Evolutionary conservation across 1,140 invertebrate species (phyloP), one percentile per base, ranked within the genome.

Genomic region (Drosophila sucinea): DNA sequence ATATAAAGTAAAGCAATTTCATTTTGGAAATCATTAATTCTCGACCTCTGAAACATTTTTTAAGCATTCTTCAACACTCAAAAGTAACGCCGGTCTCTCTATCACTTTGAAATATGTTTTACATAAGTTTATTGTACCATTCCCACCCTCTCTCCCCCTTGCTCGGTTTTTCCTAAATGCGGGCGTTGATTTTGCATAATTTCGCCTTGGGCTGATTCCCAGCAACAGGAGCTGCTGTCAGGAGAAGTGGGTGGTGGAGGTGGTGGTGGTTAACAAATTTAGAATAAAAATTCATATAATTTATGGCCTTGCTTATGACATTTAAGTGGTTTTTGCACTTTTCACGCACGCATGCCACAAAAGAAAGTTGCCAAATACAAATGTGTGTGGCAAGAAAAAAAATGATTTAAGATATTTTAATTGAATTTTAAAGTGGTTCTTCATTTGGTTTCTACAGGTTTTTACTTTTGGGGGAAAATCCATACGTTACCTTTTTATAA

Each of bases 301-400:
- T 87, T 87, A 87, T 89, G 63, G 70, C 84, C 61, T 71, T 73
- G 75, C 73, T 73, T 73, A 70, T 89, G 73, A 73, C 83, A 80
- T 77, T 83, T 87, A 87, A 87, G 83, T 89, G 83, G 69, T 87
- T 87, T 86, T 83, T 89, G 84, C 83, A 87, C 84, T 87, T 87
- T 87, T 83, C 51, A 11, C 56, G 47, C 23, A 73, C 65, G 70
- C 83, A 89, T 77, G 74, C 81, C 27, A 44, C 64, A 58, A 33
- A 17, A 25, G 63, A 72, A 69, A 73, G 25, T 73, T 61, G 54
- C 47, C 70, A 54, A 80, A 79, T 71, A 75, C 35, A 17, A 32
- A 33, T 11, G 51, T 71, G 70, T 70, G 74, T 77, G 74, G 70
- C 70, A 62, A 58, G 75, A 63, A 58, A 44, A 44, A 61, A 61